These are phyloP conservation scores for Villa cingulata DNA, from an alignment of 2,888 invertebrate species.

Conservation along the genomic window DNA sequence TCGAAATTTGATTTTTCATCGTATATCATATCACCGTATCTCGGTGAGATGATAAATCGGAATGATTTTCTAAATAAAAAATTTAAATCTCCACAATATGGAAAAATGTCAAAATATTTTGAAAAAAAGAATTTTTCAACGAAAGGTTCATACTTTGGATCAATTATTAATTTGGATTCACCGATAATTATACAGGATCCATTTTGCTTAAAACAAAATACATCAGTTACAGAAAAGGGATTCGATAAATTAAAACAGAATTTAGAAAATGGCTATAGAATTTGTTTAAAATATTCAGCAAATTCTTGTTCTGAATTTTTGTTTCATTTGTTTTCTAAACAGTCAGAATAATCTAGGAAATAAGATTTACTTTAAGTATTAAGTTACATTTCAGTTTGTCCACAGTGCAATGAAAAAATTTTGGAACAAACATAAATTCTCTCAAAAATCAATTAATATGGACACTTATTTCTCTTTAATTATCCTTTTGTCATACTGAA, in stretches of 20 bases:
- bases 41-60: slow-evolving; percentile 41
- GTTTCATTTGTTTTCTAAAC: slow-evolving; percentile 7
- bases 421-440: no score
- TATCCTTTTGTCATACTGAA: no score
- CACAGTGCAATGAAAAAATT: no score
- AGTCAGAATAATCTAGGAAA: no score
- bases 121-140: neutral
- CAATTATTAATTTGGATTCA: slow-evolving; percentile 16
- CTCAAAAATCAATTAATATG: no score
- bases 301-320: neutral
- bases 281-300: neutral
- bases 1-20: slow-evolving; percentile 44
- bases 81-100: slow-evolving; percentile 20
- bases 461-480: no score
- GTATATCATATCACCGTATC: slow-evolving; percentile 47
- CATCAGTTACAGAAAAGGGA: neutral
- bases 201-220: slow-evolving; percentile 27
- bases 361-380: no score
- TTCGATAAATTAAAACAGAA: slow-evolving; percentile 1
- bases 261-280: neutral
- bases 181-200: slow-evolving; percentile 28
- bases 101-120: slow-evolving; percentile 13
- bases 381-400: no score
- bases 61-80: slow-evolving; percentile 25
- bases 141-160: neutral